These are phyloP conservation scores for Chamaetylas fuelleborni DNA, from an alignment of 2,113 vertebrate species.

Conservation along the genomic window DNA sequence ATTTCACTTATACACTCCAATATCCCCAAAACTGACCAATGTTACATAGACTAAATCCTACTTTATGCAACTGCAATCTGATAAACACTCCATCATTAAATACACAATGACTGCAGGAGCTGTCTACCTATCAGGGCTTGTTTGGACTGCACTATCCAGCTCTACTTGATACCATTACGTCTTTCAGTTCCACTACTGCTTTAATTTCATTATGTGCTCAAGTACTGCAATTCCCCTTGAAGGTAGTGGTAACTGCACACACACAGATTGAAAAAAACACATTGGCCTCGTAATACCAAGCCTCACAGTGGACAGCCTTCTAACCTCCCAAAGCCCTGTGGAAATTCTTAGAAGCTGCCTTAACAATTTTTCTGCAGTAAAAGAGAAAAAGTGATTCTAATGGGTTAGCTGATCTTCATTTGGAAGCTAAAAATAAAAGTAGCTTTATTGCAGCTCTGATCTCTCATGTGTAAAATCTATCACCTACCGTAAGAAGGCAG, in stretches of 20 bases:
- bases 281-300: constrained; percentile 29
- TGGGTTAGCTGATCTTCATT: constrained; percentile 58
- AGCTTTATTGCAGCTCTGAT: constrained; percentile 64
- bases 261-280: constrained; percentile 31
- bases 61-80: background rate
- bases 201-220: constrained; percentile 41
- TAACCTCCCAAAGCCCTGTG: constrained; percentile 42
- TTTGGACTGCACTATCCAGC: background rate
- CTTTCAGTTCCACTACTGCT: background rate
- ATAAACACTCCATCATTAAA: constrained; percentile 21
- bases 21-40: background rate
- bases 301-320: constrained; percentile 42
- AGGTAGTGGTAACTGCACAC: constrained; percentile 2
- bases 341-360: constrained; percentile 58
- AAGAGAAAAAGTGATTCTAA: constrained; percentile 57
- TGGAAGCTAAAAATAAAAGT: constrained; percentile 69
- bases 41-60: background rate
- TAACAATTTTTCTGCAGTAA: constrained; percentile 54
- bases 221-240: background rate
- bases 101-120: background rate
- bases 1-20: background rate
- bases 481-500: constrained; percentile 49
- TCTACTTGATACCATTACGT: background rate
- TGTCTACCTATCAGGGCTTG: background rate
- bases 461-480: constrained; percentile 69